Percentiles rank a stretch among this genome's conserved stretches.
phyloP scores from a whole-genome alignment of 2,888 invertebrate genomes.

The Busseola fusca region DNA sequence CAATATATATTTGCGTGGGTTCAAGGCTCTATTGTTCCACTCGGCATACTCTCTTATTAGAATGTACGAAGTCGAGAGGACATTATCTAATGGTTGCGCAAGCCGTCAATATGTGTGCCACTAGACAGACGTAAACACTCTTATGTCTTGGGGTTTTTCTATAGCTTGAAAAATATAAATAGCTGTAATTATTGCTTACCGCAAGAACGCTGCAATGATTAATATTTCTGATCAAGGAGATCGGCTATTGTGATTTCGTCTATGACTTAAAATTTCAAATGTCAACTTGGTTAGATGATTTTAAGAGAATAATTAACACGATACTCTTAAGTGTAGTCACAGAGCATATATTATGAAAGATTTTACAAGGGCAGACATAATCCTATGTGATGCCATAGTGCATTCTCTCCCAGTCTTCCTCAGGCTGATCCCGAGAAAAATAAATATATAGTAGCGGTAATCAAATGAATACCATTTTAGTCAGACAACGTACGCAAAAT shows the following conservation, averaged over 20 bases:
- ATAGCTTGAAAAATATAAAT: not conserved
- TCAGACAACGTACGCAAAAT: too few species aligned
- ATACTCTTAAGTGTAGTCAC: too few species aligned
- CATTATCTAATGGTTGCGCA: conserved; percentile 81
- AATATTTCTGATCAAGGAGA: conserved; percentile 12
- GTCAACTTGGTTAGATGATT: not conserved
- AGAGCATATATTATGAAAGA: too few species aligned
- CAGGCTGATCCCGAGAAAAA: not conserved
- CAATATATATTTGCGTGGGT: not conserved
- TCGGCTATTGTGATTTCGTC: conserved; percentile 2
- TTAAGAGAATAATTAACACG: not conserved
- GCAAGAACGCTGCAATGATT: not conserved
- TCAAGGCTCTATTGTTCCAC: conserved; percentile 58
- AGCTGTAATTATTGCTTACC: not conserved
- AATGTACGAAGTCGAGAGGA: conserved; percentile 67
- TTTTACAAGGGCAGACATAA: not conserved
- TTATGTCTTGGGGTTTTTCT: conserved; percentile 13
- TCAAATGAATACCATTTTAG: not conserved
- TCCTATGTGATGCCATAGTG: not conserved
- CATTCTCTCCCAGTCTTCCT: not conserved
- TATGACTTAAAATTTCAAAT: conserved; percentile 2
- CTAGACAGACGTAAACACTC: conserved; percentile 4
- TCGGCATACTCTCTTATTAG: conserved; percentile 61
- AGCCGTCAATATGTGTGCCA: conserved; percentile 69
- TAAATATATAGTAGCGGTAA: not conserved